Evolutionary conservation across 23 tunicate species (phyloP).

Genomic region (Ascidia mentula): DNA sequence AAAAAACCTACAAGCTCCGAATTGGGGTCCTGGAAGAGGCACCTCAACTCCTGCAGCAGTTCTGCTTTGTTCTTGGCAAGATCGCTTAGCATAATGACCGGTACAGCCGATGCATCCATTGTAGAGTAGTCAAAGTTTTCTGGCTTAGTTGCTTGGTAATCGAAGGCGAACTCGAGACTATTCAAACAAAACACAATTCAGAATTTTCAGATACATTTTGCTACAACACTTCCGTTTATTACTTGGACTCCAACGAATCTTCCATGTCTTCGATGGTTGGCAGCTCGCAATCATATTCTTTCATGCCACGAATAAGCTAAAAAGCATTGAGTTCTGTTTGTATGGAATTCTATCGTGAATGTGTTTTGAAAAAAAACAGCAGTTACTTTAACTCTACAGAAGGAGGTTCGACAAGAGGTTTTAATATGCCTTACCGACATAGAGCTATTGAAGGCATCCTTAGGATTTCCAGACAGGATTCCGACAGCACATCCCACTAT

Average conservation of each 20-base stretch:
- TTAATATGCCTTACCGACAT: constrained; percentile 4
- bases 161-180: constrained; percentile 1
- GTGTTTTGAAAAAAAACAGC: too few species aligned
- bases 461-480: neutral
- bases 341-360: too few species aligned
- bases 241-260: neutral
- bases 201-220: neutral
- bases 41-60: neutral
- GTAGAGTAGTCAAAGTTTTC: neutral
- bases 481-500: neutral
- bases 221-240: neutral
- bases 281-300: neutral
- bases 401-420: too few species aligned
- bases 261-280: neutral
- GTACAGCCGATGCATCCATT: constrained; percentile 21
- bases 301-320: neutral
- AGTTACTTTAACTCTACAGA: too few species aligned
- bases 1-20: neutral
- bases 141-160: neutral
- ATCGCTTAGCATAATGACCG: constrained; percentile 3
- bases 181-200: neutral
- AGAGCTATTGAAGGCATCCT: neutral
- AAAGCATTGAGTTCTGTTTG: neutral
- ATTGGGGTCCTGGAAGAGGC: neutral
- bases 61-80: neutral